Evolutionary conservation across 2,797 vertebrate genomes (phyloP), one percentile per base, ranked within the genome.

Genomic region (Pogoniulus pusillus): DNA sequence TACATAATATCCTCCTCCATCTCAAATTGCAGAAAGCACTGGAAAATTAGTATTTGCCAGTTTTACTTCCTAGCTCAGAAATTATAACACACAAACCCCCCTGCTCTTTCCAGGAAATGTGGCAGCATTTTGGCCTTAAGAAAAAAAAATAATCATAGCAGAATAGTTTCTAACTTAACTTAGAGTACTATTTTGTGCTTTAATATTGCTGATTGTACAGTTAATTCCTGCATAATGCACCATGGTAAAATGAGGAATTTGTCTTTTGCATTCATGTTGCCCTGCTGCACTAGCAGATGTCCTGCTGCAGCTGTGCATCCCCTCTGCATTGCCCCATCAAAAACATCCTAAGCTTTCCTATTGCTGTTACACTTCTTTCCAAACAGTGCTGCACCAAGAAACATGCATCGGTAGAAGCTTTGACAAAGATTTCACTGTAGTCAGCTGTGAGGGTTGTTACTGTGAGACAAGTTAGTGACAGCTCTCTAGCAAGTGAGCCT

Each of bases 381-480:
- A 88, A 93, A 90, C 75, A 82, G 54, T 58, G 51, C 37, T 70
- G 78, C 78, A 88, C 71, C 72, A 82, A 93, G 81, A 74, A 91
- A 88, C 49, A 82, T 71, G 80, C 20, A 10, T 71, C 87, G 82
- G 81, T 64, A 79, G 83, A 91, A 88, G 75, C 68, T 92, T 66
- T 85, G 91, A 93, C 75, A 93, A 91, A 82, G 90, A 77, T 77
- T 82, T 86, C 75, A 51, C 81, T 93, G 17, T 19, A 93, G 90
- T 90, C 90, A 86, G 65, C 75, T 90, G 83, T 77, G 88, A 93
- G 93, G 84, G 65, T 82, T 95, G 71, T 74, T 88, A 54, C 86
- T 90, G 83, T 82, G 84, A 94, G 93, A 96, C 91, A 85, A 93
- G 93, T 90, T 65, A 95, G 75, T 92, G 95, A 95, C 93, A 95